Percentiles rank a stretch among this genome's conserved stretches.
Conservation (phyloP, 2,113 vertebrate species). For the Dermatemys mawii region DNA sequence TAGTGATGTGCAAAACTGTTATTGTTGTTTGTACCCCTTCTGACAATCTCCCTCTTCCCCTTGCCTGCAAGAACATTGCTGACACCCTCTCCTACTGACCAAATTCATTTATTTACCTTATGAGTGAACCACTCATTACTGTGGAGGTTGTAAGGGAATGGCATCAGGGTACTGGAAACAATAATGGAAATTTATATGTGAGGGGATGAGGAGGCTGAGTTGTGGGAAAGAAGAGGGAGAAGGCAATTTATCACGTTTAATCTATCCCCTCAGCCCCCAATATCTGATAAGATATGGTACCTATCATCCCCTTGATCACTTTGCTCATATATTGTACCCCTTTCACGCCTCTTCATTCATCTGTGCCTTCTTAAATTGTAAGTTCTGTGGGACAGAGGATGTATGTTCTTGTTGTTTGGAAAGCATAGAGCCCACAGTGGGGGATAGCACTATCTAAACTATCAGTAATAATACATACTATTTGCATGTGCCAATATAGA, state of each 20-base stretch:
- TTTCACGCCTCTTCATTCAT: not conserved
- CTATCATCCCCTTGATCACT: not conserved
- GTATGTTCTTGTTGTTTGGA: not conserved
- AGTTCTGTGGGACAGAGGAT: not conserved
- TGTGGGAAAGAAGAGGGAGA: not conserved
- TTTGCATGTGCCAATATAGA: not conserved
- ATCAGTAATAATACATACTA: not conserved
- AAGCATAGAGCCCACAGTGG: not conserved
- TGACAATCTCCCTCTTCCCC: not conserved
- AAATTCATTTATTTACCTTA: not conserved
- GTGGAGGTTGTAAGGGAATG: not conserved
- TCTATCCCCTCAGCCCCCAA: not conserved
- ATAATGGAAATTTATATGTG: not conserved
- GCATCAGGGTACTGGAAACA: not conserved
- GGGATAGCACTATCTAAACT: not conserved
- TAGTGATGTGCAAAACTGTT: not conserved
- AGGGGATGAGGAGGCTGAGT: not conserved
- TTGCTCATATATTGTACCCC: not conserved
- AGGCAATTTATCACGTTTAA: not conserved
- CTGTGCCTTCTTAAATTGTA: not conserved
- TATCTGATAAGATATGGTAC: not conserved
- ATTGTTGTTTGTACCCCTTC: not conserved
- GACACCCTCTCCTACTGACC: not conserved
- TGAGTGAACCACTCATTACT: not conserved
- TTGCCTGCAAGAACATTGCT: not conserved